phyloP scores from a whole-genome alignment of 1,140 invertebrate genomes.

The Portunus trituberculatus region DNA sequence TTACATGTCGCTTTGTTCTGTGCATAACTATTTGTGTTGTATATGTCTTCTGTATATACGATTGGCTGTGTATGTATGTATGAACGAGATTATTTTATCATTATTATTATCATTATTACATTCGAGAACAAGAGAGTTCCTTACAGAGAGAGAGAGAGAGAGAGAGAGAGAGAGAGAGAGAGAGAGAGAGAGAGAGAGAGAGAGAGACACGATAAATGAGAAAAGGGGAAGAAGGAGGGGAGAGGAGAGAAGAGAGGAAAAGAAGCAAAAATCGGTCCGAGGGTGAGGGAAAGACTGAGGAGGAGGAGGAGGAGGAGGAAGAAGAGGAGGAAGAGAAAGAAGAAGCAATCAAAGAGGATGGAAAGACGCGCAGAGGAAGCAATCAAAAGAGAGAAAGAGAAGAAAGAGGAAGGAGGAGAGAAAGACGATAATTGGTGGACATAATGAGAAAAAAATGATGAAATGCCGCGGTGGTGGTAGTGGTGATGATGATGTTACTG shows the following conservation, averaged over 20 bases:
- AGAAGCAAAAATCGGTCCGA: neutral
- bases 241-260: neutral
- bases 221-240: conserved; percentile 9
- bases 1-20: too few species aligned
- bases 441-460: neutral
- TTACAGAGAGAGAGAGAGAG: neutral
- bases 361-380: neutral
- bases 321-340: conserved; percentile 7
- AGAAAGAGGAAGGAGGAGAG: neutral
- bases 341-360: conserved; percentile 17
- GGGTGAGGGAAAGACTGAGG: neutral
- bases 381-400: conserved; percentile 30
- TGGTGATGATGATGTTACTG: too few species aligned
- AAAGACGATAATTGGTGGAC: conserved; percentile 27
- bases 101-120: conserved; percentile 35
- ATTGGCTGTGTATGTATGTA: too few species aligned
- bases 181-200: neutral
- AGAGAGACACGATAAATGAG: conserved; percentile 21
- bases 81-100: neutral
- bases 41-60: too few species aligned
- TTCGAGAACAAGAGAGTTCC: neutral
- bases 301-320: conserved; percentile 6
- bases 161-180: conserved; percentile 11
- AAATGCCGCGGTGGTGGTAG: neutral
- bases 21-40: too few species aligned